Percentiles rank a stretch among this genome's conserved stretches.
Conservation (phyloP, 2,113 vertebrate species). For the Gnathonemus longibarbis region DNA sequence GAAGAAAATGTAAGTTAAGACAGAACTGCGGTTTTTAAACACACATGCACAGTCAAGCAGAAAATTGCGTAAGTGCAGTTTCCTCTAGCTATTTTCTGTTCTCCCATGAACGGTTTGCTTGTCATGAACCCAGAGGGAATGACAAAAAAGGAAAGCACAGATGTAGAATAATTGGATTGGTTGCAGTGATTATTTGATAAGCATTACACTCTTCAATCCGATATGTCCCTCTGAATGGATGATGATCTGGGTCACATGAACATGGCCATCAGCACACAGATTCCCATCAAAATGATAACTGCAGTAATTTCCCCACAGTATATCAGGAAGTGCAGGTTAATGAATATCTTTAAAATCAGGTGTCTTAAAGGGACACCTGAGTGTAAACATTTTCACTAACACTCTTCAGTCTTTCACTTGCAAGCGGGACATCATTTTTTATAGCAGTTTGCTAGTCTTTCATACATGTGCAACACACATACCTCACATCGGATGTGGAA, state of each 20-base stretch:
- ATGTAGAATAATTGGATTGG: slow-evolving; percentile 17
- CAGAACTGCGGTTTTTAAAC: not conserved
- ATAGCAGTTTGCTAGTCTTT: not conserved
- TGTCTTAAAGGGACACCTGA: not conserved
- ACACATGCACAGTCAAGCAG: not conserved
- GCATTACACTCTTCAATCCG: slow-evolving; percentile 6
- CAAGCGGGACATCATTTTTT: not conserved
- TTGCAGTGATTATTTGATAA: slow-evolving; percentile 10
- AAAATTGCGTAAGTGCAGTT: not conserved
- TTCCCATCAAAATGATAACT: slow-evolving; percentile 77
- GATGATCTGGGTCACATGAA: slow-evolving; percentile 74
- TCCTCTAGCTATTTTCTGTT: not conserved
- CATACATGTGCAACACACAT: not conserved
- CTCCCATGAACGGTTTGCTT: not conserved
- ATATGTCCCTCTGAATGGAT: slow-evolving; percentile 29
- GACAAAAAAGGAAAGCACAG: slow-evolving; percentile 5
- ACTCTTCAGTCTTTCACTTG: not conserved
- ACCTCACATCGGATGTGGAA: too few species aligned
- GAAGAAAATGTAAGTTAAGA: slow-evolving; percentile 9
- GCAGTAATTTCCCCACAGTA: slow-evolving; percentile 79
- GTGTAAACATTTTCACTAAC: not conserved
- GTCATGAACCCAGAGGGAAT: slow-evolving; percentile 9
- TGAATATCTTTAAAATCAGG: slow-evolving; percentile 61
- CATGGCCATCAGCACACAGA: slow-evolving; percentile 71
- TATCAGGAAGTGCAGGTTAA: slow-evolving; percentile 68